Conservation (phyloP, 2,113 vertebrate genomes). For the Azemiops feae region DNA sequence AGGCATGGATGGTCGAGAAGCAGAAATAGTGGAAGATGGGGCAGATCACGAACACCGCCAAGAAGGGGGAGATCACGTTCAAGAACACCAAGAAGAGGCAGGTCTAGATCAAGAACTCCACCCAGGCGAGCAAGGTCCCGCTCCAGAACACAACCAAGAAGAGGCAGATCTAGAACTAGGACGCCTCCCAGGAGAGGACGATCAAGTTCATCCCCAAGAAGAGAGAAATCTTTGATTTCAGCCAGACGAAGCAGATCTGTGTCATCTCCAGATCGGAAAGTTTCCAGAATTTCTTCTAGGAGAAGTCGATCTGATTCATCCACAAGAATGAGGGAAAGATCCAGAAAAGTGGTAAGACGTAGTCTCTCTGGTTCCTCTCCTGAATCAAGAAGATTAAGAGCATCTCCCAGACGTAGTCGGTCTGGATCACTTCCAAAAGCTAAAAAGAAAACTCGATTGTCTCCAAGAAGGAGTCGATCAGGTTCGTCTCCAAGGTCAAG, state of each 20-base stretch:
- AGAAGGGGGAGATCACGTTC: constrained; percentile 59
- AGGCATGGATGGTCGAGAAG: constrained; percentile 64
- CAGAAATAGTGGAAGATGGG: constrained; percentile 50
- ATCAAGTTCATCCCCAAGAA: constrained; percentile 21
- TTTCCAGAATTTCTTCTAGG: constrained; percentile 58
- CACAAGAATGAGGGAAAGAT: constrained; percentile 60
- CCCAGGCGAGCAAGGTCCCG: constrained; percentile 54
- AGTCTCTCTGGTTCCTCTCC: constrained; percentile 50
- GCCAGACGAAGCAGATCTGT: constrained; percentile 33
- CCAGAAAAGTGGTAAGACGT: constrained; percentile 55
- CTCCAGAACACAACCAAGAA: constrained; percentile 57
- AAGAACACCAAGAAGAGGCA: constrained; percentile 52
- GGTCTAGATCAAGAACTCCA: constrained; percentile 62
- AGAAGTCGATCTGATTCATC: constrained; percentile 62
- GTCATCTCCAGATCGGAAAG: constrained; percentile 12
- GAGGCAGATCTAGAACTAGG: constrained; percentile 60
- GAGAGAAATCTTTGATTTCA: constrained; percentile 51
- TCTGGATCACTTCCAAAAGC: constrained; percentile 59
- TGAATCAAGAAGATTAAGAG: constrained; percentile 45
- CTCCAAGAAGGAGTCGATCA: constrained; percentile 60
- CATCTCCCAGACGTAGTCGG: constrained; percentile 58
- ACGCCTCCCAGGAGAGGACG: constrained; percentile 41
- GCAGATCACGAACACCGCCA: constrained; percentile 54
- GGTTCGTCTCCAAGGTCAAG: constrained; percentile 55
- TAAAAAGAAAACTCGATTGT: constrained; percentile 57